phyloP scores from a whole-genome alignment of 2,888 invertebrate genomes.

The Amorpha juglandis region DNA sequence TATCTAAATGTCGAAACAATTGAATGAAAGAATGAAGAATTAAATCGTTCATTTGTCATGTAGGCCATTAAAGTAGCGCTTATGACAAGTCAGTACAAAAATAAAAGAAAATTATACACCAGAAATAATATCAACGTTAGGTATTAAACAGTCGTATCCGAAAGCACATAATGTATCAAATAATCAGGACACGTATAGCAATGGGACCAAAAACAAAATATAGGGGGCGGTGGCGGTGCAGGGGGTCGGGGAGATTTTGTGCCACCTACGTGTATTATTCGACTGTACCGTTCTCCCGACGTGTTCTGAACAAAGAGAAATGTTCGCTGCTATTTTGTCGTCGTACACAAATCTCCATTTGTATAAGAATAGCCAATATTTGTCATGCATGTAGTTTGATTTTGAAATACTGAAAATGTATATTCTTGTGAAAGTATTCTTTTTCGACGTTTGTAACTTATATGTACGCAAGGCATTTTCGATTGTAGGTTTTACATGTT shows the following conservation, averaged over 20 bases:
- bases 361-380: constrained; percentile 40
- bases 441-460: background rate
- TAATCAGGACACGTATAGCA: constrained; percentile 68
- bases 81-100: too few species aligned
- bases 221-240: constrained; percentile 46
- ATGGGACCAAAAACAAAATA: constrained; percentile 68
- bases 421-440: background rate
- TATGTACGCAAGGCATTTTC: background rate
- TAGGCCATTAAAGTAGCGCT: too few species aligned
- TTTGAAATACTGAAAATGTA: constrained; percentile 30
- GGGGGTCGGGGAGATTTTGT: constrained; percentile 52
- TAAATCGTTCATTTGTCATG: too few species aligned
- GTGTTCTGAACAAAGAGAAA: constrained; percentile 48
- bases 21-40: too few species aligned
- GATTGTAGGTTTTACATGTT: background rate
- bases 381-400: constrained; percentile 32
- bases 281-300: constrained; percentile 45
- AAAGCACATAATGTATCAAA: constrained; percentile 44
- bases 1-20: too few species aligned
- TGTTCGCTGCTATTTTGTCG: constrained; percentile 44
- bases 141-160: background rate
- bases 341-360: constrained; percentile 43
- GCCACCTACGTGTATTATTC: constrained; percentile 51
- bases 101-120: too few species aligned
- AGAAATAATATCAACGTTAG: too few species aligned